Conservation (phyloP, 2,113 vertebrate species). For the Podiceps cristatus region DNA sequence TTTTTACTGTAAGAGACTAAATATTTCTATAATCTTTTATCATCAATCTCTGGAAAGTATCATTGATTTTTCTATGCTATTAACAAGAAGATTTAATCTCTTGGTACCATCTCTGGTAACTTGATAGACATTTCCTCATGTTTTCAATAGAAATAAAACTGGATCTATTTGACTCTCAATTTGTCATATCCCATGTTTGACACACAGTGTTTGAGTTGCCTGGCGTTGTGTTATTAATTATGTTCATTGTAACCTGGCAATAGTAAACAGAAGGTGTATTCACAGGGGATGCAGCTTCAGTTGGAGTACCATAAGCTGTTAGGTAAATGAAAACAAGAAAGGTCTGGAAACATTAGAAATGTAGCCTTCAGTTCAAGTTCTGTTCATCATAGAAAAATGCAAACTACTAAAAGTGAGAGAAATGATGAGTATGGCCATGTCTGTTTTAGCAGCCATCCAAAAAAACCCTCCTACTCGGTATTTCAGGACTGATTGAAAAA, state of each 20-base stretch:
- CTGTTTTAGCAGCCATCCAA: not conserved
- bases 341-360: not conserved
- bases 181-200: not conserved
- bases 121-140: not conserved
- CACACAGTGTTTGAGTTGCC: not conserved
- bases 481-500: not conserved
- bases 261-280: not conserved
- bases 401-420: not conserved
- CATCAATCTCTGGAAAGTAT: not conserved
- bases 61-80: conserved; percentile 18
- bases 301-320: not conserved
- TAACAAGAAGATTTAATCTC: conserved; percentile 2
- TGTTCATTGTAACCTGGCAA: not conserved
- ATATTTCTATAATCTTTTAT: not conserved
- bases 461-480: not conserved
- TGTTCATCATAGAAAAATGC: not conserved
- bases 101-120: not conserved
- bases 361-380: not conserved
- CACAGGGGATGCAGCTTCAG: not conserved
- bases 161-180: not conserved
- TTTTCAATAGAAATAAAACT: not conserved
- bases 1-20: not conserved
- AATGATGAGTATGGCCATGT: rapidly evolving
- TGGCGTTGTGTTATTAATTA: not conserved
- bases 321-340: not conserved